Evolutionary conservation across 2,113 vertebrate species (phyloP), one percentile per base, ranked within the genome.

Genomic region (Paedocypris sp.): DNA sequence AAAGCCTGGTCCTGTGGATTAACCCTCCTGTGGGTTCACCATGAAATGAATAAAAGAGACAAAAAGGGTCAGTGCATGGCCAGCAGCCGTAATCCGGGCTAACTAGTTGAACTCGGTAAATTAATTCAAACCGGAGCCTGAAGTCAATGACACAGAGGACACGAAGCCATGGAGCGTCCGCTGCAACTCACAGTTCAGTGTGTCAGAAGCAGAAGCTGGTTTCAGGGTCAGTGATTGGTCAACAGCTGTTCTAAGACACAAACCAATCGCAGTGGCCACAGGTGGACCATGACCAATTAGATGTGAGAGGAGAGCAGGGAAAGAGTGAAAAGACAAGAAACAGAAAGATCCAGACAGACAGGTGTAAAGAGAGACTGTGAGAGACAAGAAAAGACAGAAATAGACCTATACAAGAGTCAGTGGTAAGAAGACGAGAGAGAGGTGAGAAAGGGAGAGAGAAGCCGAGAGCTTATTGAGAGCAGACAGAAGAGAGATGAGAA

Each of bases 261-360:
- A 64, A 49, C 63, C 47, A 63, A 69, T 67, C 69, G 69, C 15
- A 58, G 32, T 5, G 31, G 35, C 26, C 8, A 66, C 31, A 32
- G 28, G 31, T 62, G 47, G n/a, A 16, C 54, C 28, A 28, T 4
- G 3, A 19, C 11, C 25, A 18, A 38, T 16, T 43, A 28, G 45
- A 35, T 4, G 3, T 23, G 11, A 18, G 41, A 54, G 23, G 22
- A 54, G 53, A 29, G 50, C 29, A n/a, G 19, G 32, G 19, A 36
- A 15, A 19, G 19, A 12, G 13, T 28, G 13, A 32, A 20, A 43
- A 10, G 12, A n/a, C 4, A 15, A 33, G 41, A 19, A 29, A 45
- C 16, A 41, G 16, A 41, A 31, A 60, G 45, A 28, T 11, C 10
- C 5, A 28, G 32, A 58, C 1, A 31, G 41, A 28, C 15, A 57